Evolutionary conservation across 2,888 invertebrate species (phyloP), one percentile per base, ranked within the genome.

Genomic region (Lordiphosa fenestrarum): DNA sequence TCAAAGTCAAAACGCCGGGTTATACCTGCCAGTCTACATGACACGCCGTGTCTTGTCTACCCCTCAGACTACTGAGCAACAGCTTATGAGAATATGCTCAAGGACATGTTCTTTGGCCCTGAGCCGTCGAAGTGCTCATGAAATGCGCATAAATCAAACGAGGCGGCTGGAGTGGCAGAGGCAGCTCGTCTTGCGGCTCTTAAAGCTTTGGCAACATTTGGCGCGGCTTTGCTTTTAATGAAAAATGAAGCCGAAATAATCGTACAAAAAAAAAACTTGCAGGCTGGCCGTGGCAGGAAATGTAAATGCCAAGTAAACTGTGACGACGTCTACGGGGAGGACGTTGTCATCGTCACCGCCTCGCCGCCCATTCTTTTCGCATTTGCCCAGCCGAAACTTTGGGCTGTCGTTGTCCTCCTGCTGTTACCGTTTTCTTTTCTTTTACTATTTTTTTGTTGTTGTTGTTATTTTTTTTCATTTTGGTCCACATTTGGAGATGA

Each of bases 211-310:
- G 51, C 53, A 69, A 53, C 74, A 74, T 76, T 69, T 80, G 73
- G 53, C 47, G 42, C 58, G 62, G 55, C 71, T 73, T 60, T 71
- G 66, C 58, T 63, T 56, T 65, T 71, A 78, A 77, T 77, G 66
- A 77, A 82, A 77, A 75, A 78, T 82, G 75, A 82, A 75, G 78
- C 82, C 62, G 58, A 64, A 68, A 64, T 62, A 77, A 77, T 71
- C 77, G 73, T 65, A 75, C 64, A 69, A 49, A 62, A 66, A 69
- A 49, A 62, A 41, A 51, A 52, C 41, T 10, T 21, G 9, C n/a
- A 40, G 21, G 9, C 6, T 6, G 19, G 19, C 38, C 51, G 41
- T 59, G 47, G 39, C 23, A 62, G 69, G 38, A 63, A 77, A 74
- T 69, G 73, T 76, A 71, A 80, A 71, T 61, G 73, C 52, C 63